Conservation (phyloP, 2,797 vertebrate genomes). For the Phylloscopus collybita region DNA sequence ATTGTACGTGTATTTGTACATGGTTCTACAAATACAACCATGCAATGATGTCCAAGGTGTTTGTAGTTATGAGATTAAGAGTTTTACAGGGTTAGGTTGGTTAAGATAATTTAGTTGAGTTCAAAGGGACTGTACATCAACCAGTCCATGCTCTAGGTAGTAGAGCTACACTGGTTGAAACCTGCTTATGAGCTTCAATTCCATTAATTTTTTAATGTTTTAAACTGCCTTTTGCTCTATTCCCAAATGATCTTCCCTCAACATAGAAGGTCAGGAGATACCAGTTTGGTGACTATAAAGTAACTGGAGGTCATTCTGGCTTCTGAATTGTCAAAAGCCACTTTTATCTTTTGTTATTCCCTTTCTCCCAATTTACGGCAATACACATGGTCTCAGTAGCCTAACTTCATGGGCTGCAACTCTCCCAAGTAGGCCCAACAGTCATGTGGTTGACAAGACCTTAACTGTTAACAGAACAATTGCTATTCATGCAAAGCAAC, state of each 20-base stretch:
- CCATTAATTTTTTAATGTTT: not conserved
- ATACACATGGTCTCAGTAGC: rapidly evolving
- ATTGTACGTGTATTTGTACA: too few relatives aligned
- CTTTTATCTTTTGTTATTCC: not conserved
- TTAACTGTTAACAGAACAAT: not conserved
- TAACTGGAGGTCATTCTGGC: not conserved
- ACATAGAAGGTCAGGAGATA: not conserved
- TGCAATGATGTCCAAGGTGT: not conserved
- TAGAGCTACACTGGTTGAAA: not conserved
- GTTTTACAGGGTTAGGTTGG: not conserved
- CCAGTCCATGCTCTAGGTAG: not conserved
- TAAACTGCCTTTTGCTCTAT: not conserved
- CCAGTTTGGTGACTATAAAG: not conserved
- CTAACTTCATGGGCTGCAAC: not conserved
- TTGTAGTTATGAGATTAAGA: not conserved
- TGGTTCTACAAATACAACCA: not conserved
- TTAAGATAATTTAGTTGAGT: not conserved
- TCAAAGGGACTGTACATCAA: not conserved
- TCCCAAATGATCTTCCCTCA: not conserved
- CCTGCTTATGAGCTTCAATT: not conserved
- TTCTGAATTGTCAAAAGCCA: not conserved
- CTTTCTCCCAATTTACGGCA: rapidly evolving
- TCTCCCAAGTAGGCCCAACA: not conserved
- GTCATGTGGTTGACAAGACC: not conserved
- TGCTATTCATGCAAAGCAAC: not conserved